phyloP scores from a whole-genome alignment of 1,140 invertebrate genomes.

The Homalodisca vitripennis region DNA sequence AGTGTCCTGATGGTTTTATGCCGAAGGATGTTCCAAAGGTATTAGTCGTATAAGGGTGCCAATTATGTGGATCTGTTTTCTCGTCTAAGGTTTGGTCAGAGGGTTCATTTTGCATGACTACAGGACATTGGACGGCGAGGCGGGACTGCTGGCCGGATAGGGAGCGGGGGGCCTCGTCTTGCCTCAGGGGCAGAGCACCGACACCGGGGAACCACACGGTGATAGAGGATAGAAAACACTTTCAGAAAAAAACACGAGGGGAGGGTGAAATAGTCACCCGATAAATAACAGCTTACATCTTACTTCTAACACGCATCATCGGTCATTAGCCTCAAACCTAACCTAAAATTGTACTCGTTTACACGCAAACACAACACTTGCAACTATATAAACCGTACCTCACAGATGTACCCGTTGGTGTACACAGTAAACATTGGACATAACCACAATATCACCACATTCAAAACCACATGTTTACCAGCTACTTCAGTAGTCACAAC shows the following conservation, averaged over 20 bases:
- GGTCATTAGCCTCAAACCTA: background rate
- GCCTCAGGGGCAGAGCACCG: slow-evolving; percentile 42
- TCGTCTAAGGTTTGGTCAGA: slow-evolving; percentile 1
- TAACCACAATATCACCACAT: too few relatives aligned
- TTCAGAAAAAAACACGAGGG: slow-evolving; percentile 12
- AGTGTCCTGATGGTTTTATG: slow-evolving; percentile 15
- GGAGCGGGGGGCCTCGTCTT: slow-evolving; percentile 36
- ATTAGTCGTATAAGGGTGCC: slow-evolving; percentile 35
- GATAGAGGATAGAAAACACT: slow-evolving; percentile 19
- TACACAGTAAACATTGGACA: too few relatives aligned
- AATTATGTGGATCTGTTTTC: slow-evolving; percentile 7
- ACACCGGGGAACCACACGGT: slow-evolving; percentile 44
- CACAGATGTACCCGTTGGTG: too few relatives aligned
- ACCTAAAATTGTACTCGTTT: too few relatives aligned
- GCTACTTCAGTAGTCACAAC: too few relatives aligned
- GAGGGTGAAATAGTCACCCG: background rate
- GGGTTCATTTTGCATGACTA: slow-evolving; percentile 32
- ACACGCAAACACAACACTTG: too few relatives aligned
- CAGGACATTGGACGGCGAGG: slow-evolving; percentile 33
- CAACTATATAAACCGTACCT: too few relatives aligned
- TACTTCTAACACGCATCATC: background rate
- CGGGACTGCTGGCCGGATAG: slow-evolving; percentile 34
- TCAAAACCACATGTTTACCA: too few relatives aligned
- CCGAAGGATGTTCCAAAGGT: slow-evolving; percentile 23
- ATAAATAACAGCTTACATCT: background rate